phyloP scores from a whole-genome alignment of 2,797 vertebrate genomes.

The Falco biarmicus region DNA sequence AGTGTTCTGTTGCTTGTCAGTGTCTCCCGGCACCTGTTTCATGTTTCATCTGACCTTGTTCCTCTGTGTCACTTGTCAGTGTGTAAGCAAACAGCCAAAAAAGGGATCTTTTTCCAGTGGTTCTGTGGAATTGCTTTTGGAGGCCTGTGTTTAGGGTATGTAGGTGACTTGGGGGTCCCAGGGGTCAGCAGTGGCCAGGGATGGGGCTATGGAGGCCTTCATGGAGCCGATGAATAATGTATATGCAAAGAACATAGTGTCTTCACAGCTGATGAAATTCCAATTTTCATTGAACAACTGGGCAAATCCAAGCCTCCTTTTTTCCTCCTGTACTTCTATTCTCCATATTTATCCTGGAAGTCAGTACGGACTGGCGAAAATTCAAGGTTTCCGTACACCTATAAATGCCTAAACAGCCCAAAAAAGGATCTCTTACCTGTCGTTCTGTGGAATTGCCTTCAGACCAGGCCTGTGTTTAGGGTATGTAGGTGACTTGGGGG shows the following conservation, averaged over 20 bases:
- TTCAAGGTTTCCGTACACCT: no score
- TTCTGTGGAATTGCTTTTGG: background rate
- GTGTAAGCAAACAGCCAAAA: background rate
- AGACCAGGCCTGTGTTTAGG: background rate
- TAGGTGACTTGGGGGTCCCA: background rate
- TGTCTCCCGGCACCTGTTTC: background rate
- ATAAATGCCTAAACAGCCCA: background rate
- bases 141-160: background rate
- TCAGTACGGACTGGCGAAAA: no score
- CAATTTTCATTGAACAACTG: no score
- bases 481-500: background rate
- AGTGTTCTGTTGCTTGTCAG: background rate
- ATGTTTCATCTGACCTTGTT: background rate
- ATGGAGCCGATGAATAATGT: no score
- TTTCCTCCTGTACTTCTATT: no score
- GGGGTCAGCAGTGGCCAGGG: background rate
- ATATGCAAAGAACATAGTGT: no score
- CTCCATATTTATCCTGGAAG: no score
- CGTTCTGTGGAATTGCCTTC: background rate
- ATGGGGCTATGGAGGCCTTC: background rate
- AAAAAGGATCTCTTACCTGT: background rate
- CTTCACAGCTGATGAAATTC: no score
- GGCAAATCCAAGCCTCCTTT: no score
- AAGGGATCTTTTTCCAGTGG: background rate
- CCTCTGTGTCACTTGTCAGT: background rate